These are phyloP conservation scores for Motacilla alba DNA, from an alignment of 2,113 vertebrate species.

Conservation along the genomic window DNA sequence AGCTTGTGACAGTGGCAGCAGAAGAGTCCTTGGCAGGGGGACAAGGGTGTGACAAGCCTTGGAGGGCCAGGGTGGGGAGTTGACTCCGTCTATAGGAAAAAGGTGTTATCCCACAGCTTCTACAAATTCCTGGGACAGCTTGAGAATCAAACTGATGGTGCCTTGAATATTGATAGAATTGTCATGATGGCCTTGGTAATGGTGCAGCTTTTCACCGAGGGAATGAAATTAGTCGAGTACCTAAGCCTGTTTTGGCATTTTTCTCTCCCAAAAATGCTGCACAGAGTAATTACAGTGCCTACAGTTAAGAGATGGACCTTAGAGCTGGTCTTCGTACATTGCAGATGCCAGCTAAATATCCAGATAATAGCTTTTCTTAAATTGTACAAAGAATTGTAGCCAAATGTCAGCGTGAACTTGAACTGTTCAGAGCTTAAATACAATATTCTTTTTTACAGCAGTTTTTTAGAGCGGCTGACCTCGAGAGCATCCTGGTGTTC, in stretches of 20 bases:
- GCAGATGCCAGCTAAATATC: background rate
- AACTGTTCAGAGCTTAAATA: background rate
- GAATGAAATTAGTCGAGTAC: background rate
- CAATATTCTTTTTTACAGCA: background rate
- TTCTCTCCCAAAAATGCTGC: background rate
- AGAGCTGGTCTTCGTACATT: background rate
- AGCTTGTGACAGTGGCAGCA: background rate
- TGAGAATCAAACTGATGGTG: background rate
- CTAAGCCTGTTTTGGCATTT: background rate
- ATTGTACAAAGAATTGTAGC: background rate
- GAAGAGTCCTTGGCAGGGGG: no score
- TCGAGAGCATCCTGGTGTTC: background rate
- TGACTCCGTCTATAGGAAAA: rapidly evolving
- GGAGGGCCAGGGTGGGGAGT: background rate
- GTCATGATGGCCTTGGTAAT: no score
- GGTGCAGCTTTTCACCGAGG: background rate
- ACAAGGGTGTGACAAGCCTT: background rate
- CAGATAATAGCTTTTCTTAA: background rate
- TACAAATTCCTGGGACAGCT: background rate
- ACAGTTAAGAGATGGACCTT: background rate
- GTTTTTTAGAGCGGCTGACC: slow-evolving; percentile 12
- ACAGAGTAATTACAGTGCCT: background rate
- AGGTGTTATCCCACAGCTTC: background rate
- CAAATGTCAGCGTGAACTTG: background rate
- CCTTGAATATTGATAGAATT: background rate